Evolutionary conservation across 2,888 invertebrate species (phyloP), one percentile per base, ranked within the genome.

Genomic region (Lordiphosa fenestrarum): DNA sequence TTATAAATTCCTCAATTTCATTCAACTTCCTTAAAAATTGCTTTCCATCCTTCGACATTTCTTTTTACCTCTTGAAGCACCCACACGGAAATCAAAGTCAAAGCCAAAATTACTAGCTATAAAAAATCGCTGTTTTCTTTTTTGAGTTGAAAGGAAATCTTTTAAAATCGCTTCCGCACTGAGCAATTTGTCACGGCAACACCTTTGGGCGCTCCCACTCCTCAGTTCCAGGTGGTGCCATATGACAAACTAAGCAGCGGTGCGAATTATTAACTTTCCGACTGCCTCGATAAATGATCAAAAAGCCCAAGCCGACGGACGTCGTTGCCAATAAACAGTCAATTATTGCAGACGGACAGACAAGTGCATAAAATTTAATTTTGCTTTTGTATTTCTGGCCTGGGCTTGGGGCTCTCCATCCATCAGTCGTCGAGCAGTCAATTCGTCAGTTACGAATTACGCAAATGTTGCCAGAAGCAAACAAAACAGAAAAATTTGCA

Each of bases 41-140:
- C 0, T 30, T 30, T 30, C 9, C 7, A 7, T 30, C 30, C 30
- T 30, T 2, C 30, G 3, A 3, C 30, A 4, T 9, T 30, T 10
- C 30, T 10, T 30, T 30, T 30, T 4, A 9, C 25, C 25, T 30
- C 64, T 59, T 13, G 41, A 54, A 38, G 72, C 75, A 73, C 70
- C 80, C 71, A 80, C 76, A 76, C 84, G 76, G 84, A 77, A 77
- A 76, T 66, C 84, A 80, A 83, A 83, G 73, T 73, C 83, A 83
- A 77, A 83, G 63, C 84, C 73, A 57, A 76, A 83, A 76, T 75
- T 76, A 75, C 53, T 46, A 53, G 65, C 58, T 44, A 71, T 59
- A 58, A 74, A 61, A 64, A 70, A 9, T 30, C 10, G 9, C 9
- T 30, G 9, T 30, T 30, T 30, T 30, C 3, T 4, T 10, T 30